Percentiles rank a stretch among this genome's conserved stretches.
phyloP scores from a whole-genome alignment of 1,140 invertebrate genomes.

The Euwallacea fornicatus region DNA sequence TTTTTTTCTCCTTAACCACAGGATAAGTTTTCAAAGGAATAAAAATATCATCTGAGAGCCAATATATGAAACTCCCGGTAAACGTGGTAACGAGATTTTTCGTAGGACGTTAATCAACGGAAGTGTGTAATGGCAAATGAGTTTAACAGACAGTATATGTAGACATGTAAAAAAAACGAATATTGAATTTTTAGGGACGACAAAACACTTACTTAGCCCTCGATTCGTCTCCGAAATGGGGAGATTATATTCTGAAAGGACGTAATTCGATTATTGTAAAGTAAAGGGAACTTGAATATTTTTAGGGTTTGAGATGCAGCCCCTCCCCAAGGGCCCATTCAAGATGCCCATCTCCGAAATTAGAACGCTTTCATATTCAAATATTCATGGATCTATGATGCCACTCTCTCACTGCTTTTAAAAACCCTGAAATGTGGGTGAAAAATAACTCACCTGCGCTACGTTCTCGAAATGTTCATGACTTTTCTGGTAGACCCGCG shows the following conservation, averaged over 20 bases:
- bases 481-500: conserved; percentile 93
- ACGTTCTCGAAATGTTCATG: conserved; percentile 98
- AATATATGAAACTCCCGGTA: no score
- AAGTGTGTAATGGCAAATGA: no score
- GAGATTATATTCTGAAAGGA: conserved; percentile 22
- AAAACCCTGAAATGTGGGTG: no score
- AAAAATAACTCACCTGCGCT: conserved; percentile 72
- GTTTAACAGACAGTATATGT: no score
- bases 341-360: neutral
- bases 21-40: no score
- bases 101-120: no score
- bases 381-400: neutral
- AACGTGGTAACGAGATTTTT: no score
- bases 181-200: no score
- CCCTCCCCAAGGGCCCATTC: neutral
- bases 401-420: no score
- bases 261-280: conserved; percentile 3
- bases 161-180: no score
- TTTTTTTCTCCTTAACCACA: no score
- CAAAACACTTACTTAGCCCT: conserved; percentile 10
- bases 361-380: neutral
- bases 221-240: conserved; percentile 15
- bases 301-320: neutral
- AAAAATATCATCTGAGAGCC: no score
- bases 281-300: conserved; percentile 16